Conservation (phyloP, 2,797 vertebrate genomes). For the Luscinia megarhynchos region DNA sequence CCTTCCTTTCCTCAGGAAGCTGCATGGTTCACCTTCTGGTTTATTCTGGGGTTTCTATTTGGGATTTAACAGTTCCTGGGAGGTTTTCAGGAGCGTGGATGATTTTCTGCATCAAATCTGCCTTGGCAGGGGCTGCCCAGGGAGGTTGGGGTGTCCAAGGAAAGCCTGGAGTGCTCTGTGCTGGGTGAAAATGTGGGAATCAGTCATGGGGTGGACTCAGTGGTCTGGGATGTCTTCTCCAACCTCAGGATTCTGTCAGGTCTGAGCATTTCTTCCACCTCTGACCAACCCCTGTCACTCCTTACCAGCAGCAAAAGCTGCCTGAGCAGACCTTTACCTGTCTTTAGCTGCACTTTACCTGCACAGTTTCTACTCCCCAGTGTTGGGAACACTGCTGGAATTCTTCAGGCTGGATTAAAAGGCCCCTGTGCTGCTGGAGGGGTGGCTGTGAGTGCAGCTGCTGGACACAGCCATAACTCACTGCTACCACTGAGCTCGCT, state of each 20-base stretch:
- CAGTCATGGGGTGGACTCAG: rapidly evolving
- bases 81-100: rapidly evolving
- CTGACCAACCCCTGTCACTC: rapidly evolving
- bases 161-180: neutral
- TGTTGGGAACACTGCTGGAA: neutral
- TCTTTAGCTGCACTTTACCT: too few species aligned
- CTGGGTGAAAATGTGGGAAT: neutral
- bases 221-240: neutral
- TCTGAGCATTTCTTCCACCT: neutral
- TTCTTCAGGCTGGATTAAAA: neutral
- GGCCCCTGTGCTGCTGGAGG: neutral
- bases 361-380: neutral
- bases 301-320: neutral
- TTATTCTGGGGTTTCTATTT: neutral
- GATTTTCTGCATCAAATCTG: neutral
- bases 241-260: neutral
- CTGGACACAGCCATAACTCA: slow-evolving; percentile 30
- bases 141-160: neutral
- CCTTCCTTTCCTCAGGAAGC: neutral
- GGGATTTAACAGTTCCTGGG: neutral
- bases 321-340: neutral
- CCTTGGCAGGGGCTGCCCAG: neutral
- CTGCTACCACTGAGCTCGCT: neutral
- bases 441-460: neutral
- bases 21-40: neutral